phyloP scores from a whole-genome alignment of 1,140 invertebrate species.

The Cydia fagiglandana region DNA sequence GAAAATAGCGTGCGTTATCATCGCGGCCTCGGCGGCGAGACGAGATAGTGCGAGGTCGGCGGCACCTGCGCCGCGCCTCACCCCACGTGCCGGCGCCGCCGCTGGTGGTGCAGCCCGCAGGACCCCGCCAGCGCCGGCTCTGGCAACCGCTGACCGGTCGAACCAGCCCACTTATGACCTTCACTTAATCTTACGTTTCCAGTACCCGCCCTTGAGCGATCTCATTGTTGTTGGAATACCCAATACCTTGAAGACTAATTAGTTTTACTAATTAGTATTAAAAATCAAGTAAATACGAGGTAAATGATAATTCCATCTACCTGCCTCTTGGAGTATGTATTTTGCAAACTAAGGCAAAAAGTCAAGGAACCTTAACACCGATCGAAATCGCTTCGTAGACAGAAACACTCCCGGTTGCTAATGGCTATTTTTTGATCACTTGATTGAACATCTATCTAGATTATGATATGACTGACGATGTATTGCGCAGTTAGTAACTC shows the following conservation, averaged over 20 bases:
- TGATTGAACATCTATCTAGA: conserved; percentile 5
- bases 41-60: conserved; percentile 75
- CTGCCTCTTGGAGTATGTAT: background rate
- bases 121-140: background rate
- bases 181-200: background rate
- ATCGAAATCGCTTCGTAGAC: background rate
- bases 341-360: background rate
- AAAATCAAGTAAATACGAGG: background rate
- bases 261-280: background rate
- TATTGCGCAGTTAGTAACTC: conserved; percentile 7
- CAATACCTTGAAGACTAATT: background rate
- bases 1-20: conserved; percentile 74
- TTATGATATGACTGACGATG: background rate
- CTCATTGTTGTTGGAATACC: background rate
- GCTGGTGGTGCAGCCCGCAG: conserved; percentile 46
- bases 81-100: conserved; percentile 59
- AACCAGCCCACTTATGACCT: background rate
- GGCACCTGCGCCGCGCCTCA: conserved; percentile 67
- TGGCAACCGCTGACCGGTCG: background rate
- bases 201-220: background rate
- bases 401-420: background rate
- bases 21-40: conserved; percentile 72
- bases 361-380: background rate
- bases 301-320: background rate
- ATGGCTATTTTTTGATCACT: conserved; percentile 16